phyloP scores from a whole-genome alignment of 2,113 vertebrate species.

The Ariopsis seemanni region DNA sequence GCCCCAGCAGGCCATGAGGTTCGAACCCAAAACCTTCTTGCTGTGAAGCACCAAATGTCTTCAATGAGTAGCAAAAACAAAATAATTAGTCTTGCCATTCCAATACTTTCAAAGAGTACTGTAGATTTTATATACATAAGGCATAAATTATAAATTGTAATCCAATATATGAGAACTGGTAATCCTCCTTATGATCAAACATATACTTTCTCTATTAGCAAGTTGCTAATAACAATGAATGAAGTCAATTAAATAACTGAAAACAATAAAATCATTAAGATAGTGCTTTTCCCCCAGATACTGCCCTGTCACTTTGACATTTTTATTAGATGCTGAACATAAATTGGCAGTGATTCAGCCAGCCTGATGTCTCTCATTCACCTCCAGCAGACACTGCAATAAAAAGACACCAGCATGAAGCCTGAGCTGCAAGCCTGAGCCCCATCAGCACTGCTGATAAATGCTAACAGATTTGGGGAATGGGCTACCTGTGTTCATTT shows the following conservation, averaged over 20 bases:
- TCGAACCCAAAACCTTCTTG: too few species aligned
- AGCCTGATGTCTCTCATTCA: conserved; percentile 54
- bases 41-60: neutral
- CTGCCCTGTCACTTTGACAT: conserved; percentile 3
- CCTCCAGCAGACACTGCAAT: conserved; percentile 55
- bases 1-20: too few species aligned
- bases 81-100: neutral
- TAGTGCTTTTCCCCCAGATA: neutral
- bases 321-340: conserved; percentile 44
- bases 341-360: conserved; percentile 57
- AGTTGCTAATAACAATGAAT: neutral
- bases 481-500: conserved; percentile 22
- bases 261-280: neutral
- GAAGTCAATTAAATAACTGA: neutral
- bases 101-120: neutral
- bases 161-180: neutral
- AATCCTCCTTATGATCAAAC: neutral
- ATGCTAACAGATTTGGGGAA: conserved; percentile 33
- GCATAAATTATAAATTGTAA: neutral
- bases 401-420: conserved; percentile 49
- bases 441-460: conserved; percentile 52
- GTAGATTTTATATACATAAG: neutral
- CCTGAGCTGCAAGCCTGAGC: conserved; percentile 29
- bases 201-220: neutral
- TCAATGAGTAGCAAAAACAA: neutral